Base-by-base conservation (phyloP, 2,797 vertebrate genomes). In the Sebastes nivosus region DNA sequence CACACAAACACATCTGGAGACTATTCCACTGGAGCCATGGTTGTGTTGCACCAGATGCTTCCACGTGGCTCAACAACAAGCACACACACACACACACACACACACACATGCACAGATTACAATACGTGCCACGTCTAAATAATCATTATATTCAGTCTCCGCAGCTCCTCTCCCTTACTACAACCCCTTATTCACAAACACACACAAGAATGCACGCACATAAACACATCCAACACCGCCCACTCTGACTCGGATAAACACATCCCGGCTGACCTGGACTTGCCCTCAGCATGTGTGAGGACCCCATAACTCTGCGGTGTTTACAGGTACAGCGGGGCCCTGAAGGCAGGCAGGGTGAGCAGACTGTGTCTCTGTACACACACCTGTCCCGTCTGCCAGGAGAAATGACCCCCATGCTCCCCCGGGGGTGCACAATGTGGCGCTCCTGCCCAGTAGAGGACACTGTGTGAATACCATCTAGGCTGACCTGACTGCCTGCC, bases 1-100 rank as follows among this genome's bases (percentile, higher is more conserved):
- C 75, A 90, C 88, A 92, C 88, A 91, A 94, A 93, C 87, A 92
- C 93, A 95, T 94, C 93, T 94, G 92, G 93, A 94, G 79, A 83
- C 84, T 52, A 89, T 94, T 93, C 76, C 75, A 63, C 67, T 84
- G 84, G 82, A 91, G 88, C 69, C 81, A 58, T 67, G 29, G 75
- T 66, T 88, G 57, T 86, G 85, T 70, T 86, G 73, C 83, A 89
- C 80, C 93, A 94, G 93, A 93, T 94, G 91, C 84, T 90, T 92
- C 85, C 84, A 94, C 90, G 88, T 92, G 89, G 92, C 84, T 58
- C 8, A 46, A 88, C 76, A 90, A 85, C 82, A 84, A 74, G 42
- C 16, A 10, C 60, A 50, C 16, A 10, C 60, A 50, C 16, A 10
- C 60, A 50, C 16, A 10, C 60, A 50, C 16, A 10, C 60, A 50